Conservation (phyloP, 2,797 vertebrate species). For the Pterois miles region DNA sequence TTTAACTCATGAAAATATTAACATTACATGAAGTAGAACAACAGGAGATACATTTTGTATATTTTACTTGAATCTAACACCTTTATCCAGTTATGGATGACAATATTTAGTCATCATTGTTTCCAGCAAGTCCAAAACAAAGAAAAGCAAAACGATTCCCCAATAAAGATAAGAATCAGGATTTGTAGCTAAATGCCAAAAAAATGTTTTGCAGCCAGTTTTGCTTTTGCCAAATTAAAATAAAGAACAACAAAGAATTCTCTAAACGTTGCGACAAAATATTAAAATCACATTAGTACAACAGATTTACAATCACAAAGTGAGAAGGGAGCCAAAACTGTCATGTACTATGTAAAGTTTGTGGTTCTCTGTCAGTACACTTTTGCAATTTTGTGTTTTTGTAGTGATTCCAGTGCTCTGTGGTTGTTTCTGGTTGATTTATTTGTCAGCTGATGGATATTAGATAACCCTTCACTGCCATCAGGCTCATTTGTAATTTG, state of each 20-base stretch:
- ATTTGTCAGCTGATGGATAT: constrained; percentile 63
- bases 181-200: constrained; percentile 29
- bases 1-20: background rate
- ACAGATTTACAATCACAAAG: constrained; percentile 32
- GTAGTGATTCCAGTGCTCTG: constrained; percentile 20
- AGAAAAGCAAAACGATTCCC: constrained; percentile 16
- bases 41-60: background rate
- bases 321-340: background rate
- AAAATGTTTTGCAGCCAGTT: constrained; percentile 25
- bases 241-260: constrained; percentile 21
- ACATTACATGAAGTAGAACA: background rate
- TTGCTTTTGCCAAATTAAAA: background rate
- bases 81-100: background rate
- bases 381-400: constrained; percentile 27
- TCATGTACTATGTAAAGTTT: background rate
- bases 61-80: background rate
- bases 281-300: constrained; percentile 5
- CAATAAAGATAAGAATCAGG: constrained; percentile 13
- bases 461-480: constrained; percentile 65
- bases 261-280: constrained; percentile 5
- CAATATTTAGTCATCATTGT: constrained; percentile 2
- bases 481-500: constrained; percentile 73
- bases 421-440: constrained; percentile 47
- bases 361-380: background rate
- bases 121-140: constrained; percentile 21